Percentiles rank a stretch among this genome's conserved stretches.
Evolutionary conservation across 1,140 invertebrate species (phyloP).

Genomic region (Neodiprion pinetum): DNA sequence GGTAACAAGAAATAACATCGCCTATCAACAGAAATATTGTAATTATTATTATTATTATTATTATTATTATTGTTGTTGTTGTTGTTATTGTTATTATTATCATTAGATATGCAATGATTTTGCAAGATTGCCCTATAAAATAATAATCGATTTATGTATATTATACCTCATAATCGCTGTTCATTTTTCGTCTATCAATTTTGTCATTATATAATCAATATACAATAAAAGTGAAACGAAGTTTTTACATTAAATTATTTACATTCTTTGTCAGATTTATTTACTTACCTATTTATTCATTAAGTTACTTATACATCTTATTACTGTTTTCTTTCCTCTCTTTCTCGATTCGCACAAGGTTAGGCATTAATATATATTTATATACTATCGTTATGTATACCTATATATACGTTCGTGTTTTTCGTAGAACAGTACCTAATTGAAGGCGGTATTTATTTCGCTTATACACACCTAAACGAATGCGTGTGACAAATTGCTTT

Average conservation of each 20-base stretch:
- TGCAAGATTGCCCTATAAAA: no score
- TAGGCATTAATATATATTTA: background rate
- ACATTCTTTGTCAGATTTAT: conserved; percentile 36
- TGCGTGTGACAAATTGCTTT: no score
- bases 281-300: conserved; percentile 22
- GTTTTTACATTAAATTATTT: conserved; percentile 52
- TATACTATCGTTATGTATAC: background rate
- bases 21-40: background rate
- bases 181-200: background rate
- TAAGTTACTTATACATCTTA: conserved; percentile 6
- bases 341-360: conserved; percentile 15
- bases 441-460: no score
- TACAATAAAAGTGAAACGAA: conserved; percentile 43
- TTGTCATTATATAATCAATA: conserved; percentile 21
- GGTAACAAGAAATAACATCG: background rate
- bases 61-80: no score
- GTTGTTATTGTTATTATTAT: no score
- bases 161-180: background rate
- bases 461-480: no score
- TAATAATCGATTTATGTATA: background rate
- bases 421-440: no score
- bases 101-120: no score
- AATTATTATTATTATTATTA: no score
- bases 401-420: no score
- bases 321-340: conserved; percentile 17